A percentile compares a stretch with the other conserved stretches of the same genome.
phyloP scores from a whole-genome alignment of 2,888 invertebrate genomes.

The Ametastegia equiseti region DNA sequence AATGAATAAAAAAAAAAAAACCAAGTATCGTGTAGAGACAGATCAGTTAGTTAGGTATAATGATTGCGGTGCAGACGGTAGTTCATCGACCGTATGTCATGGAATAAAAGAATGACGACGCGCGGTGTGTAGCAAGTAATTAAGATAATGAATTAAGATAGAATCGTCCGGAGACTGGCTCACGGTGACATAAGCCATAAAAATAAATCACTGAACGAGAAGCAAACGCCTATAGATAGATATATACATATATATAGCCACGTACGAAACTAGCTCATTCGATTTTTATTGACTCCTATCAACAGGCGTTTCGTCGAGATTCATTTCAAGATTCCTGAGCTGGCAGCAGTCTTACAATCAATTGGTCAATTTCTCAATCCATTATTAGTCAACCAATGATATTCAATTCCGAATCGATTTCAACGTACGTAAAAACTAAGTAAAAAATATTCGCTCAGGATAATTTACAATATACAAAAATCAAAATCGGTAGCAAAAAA shows the following conservation, averaged over 20 bases:
- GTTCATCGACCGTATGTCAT: constrained; percentile 26
- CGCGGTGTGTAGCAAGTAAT: too few species aligned
- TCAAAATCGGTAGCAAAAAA: not conserved
- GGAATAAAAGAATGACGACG: constrained; percentile 17
- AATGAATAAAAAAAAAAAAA: too few species aligned
- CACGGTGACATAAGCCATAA: not conserved
- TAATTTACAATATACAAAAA: not conserved
- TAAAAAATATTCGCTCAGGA: too few species aligned
- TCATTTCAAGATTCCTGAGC: not conserved
- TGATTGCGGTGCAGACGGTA: not conserved
- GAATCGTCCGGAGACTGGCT: not conserved
- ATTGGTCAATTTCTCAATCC: too few species aligned
- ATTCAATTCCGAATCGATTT: too few species aligned
- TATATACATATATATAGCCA: too few species aligned
- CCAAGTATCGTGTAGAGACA: not conserved
- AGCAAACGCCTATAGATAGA: not conserved
- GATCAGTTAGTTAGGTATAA: not conserved
- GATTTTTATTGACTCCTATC: not conserved
- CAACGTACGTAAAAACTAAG: too few species aligned
- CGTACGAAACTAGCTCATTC: not conserved
- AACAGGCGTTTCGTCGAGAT: not conserved
- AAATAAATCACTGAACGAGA: constrained; percentile 27
- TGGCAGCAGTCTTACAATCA: not conserved
- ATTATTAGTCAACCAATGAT: too few species aligned
- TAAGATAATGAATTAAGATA: constrained; percentile 30